Percentiles rank a stretch among this genome's conserved stretches.
These are phyloP conservation scores for Lepus townsendii DNA, from an alignment of 2,797 vertebrate species.

Conservation along the genomic window DNA sequence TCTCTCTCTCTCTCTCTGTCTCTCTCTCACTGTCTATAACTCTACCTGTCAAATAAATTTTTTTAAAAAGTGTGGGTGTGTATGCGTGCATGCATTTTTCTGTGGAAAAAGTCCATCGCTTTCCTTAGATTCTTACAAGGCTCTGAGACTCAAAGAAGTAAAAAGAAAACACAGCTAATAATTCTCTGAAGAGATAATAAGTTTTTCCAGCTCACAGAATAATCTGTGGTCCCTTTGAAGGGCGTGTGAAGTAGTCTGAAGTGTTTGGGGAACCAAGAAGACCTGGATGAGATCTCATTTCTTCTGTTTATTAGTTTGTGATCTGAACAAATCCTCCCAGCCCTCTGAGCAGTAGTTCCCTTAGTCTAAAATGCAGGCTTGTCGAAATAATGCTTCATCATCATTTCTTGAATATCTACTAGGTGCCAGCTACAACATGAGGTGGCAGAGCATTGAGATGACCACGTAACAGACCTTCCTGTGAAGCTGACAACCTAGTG, in stretches of 20 bases:
- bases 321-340: conserved; percentile 39
- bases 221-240: background rate
- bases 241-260: background rate
- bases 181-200: too few species aligned
- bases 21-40: too few species aligned
- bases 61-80: too few species aligned
- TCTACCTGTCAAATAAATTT: too few species aligned
- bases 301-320: conserved; percentile 37
- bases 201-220: conserved; percentile 30
- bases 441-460: background rate
- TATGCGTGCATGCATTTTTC: background rate
- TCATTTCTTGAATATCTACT: conserved; percentile 45
- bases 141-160: conserved; percentile 2
- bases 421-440: background rate
- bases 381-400: conserved; percentile 27
- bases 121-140: conserved; percentile 22
- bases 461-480: background rate
- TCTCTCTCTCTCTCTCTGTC: too few species aligned
- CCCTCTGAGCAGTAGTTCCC: background rate
- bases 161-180: background rate
- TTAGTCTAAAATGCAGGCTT: conserved; percentile 43
- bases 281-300: conserved; percentile 4
- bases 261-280: background rate
- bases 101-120: background rate
- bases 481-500: background rate